phyloP scores from a whole-genome alignment of 2,888 invertebrate genomes.

The Dynastes hyllus region DNA sequence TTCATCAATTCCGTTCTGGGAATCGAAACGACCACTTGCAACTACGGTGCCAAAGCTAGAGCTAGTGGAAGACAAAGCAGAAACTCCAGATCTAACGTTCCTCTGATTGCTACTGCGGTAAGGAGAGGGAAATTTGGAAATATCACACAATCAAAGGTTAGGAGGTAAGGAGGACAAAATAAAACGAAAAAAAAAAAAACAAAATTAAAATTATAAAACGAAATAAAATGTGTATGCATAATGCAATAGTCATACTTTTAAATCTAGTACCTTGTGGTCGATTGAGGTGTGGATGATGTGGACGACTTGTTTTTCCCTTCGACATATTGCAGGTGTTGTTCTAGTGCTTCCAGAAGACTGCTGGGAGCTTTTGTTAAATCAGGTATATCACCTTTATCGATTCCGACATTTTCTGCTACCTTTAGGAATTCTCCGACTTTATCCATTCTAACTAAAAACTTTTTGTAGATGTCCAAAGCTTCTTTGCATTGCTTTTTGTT shows the following conservation, averaged over 20 bases:
- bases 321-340: constrained; percentile 93
- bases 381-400: constrained; percentile 98
- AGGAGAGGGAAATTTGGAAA: constrained; percentile 55
- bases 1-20: constrained; percentile 87
- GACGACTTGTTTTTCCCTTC: constrained; percentile 92
- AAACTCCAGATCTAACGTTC: constrained; percentile 92
- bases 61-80: constrained; percentile 90
- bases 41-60: constrained; percentile 91
- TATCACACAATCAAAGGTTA: constrained; percentile 25
- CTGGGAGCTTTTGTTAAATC: constrained; percentile 98
- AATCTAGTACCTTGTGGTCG: constrained; percentile 81
- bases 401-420: constrained; percentile 93
- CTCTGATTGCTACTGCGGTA: constrained; percentile 82
- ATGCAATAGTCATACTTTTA: not conserved
- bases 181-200: constrained; percentile 56
- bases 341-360: constrained; percentile 96
- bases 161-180: constrained; percentile 52
- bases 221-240: constrained; percentile 11
- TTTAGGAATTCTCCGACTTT: constrained; percentile 98
- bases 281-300: constrained; percentile 88
- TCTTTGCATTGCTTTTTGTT: constrained; percentile 99
- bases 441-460: constrained; percentile 98
- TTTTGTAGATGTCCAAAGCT: constrained; percentile 98
- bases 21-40: constrained; percentile 68
- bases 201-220: constrained; percentile 45